Base-by-base conservation (phyloP, 2,888 invertebrate genomes). In the Brachyptera risi region DNA sequence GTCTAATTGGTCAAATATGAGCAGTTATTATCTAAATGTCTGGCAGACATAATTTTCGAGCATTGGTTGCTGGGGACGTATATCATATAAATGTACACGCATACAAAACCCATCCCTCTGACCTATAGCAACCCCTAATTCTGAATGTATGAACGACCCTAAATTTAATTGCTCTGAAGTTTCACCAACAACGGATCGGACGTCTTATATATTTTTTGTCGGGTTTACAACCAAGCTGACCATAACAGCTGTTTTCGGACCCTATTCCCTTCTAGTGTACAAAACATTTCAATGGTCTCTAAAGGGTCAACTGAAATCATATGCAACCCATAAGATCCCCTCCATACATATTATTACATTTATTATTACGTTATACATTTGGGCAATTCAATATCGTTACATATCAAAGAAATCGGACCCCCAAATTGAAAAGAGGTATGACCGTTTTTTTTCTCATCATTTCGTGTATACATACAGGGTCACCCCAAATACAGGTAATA, bases 201-300 rank as follows among this genome's bases (percentile, higher is more conserved):
- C 54, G 35, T 54, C 54, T 54, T 54, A 4, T 11, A 19, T 54
- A 23, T 54, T 54, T 54, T 54, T 54, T 54, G 54, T 37, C 13
- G 5, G 54, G 54, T 21, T 37, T 17, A 37, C 37, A 54, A 37
- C 19, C 35, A 54, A 54, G 54, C n/a, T 54, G 54, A 54, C 54
- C 54, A 54, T 54, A 54, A 54, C 54, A 54, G 3, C 54, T 54
- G 54, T 35, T 54, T 35, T 54, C 21, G 54, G 54, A 54, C 54
- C 17, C 54, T 35, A n/a, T 35, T 21, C 54, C 54, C 54, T 35
- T 54, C 37, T 47, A 7, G 35, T 54, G 54, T 54, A 35, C 54
- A 54, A 13, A 9, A 13, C 24, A 47, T 24, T 23, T 21, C 23
- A 47, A 47, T 47, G 21, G 47, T 47, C 47, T n/a, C n/a, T 5